Base-by-base conservation (phyloP, 2,113 vertebrate genomes). In the Pseudorhombus dupliciocellatus region DNA sequence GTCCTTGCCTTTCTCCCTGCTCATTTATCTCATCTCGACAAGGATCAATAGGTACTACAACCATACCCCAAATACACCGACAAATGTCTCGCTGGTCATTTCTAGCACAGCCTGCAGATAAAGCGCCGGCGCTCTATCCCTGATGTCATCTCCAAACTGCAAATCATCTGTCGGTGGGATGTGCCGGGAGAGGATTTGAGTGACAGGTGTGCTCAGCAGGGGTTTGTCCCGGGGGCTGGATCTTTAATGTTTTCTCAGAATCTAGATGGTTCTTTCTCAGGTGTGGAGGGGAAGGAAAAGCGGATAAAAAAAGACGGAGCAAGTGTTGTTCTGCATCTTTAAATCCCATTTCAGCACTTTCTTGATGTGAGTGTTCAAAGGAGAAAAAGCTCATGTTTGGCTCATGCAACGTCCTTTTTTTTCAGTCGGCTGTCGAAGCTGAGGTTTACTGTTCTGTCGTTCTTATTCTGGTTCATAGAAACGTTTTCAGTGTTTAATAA, bases 81-180 rank as follows among this genome's bases (percentile, higher is more conserved):
- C 74, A 84, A 79, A 83, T 59, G 79, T 74, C 81, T 89, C 51
- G 52, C 72, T 77, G 78, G 67, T 80, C 64, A 87, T 89, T 87
- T 80, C 81, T 72, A 72, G 82, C 77, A 65, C 81, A 84, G 84
- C 84, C 66, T 68, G 64, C 63, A 89, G 90, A 90, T 87, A 83
- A 84, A 89, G 75, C 68, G 28, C n/a, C 62, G 87, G 74, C 55
- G 25, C 76, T 82, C 65, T 83, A 81, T 88, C 81, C 46, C 63
- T 55, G 78, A 78, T 84, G 73, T 84, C 74, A 85, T 88, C 81
- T 70, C 70, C 65, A 75, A 81, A 72, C 55, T 71, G 66, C 81
- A 79, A 85, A 73, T 79, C 48, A 86, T 77, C 79, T 81, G 50
- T 76, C 69, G 75, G 48, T 22, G 69, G 66, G 53, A 21, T 42